Percentiles rank a stretch among this genome's conserved stretches.
phyloP scores from a whole-genome alignment of 2,888 invertebrate species.

The Smittia sp. region DNA sequence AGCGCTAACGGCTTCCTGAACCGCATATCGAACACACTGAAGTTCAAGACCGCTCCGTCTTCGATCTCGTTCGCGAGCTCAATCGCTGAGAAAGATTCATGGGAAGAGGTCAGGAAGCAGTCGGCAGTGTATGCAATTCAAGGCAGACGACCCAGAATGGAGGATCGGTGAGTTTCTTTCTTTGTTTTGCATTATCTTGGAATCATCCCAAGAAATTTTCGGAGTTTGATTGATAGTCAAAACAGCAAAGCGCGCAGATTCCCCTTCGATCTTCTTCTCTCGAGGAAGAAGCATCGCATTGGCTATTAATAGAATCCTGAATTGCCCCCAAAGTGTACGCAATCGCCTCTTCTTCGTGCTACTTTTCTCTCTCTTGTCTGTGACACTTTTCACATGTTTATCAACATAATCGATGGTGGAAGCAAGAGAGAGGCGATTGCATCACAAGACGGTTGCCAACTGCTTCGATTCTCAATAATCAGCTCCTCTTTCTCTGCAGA shows the following conservation, averaged over 20 bases:
- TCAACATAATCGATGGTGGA: neutral
- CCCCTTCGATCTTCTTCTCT: neutral
- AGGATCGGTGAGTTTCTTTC: constrained; percentile 65
- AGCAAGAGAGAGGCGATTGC: neutral
- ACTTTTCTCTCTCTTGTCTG: neutral
- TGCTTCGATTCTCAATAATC: neutral
- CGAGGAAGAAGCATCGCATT: neutral
- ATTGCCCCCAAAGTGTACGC: neutral
- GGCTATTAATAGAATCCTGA: neutral
- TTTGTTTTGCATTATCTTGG: neutral
- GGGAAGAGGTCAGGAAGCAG: constrained; percentile 73
- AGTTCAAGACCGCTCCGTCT: constrained; percentile 45
- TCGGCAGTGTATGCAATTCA: constrained; percentile 88
- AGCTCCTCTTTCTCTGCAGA: no score
- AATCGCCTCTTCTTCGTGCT: neutral
- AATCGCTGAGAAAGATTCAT: constrained; percentile 59
- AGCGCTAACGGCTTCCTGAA: constrained; percentile 74
- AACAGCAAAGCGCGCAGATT: neutral
- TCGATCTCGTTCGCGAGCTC: constrained; percentile 5
- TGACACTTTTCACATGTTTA: neutral
- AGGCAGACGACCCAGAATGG: constrained; percentile 88
- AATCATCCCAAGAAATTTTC: neutral
- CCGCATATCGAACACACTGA: constrained; percentile 50
- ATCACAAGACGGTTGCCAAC: neutral
- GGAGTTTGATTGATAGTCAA: constrained; percentile 18